phyloP scores from a whole-genome alignment of 1,140 invertebrate species.

The Sarcophaga bullata region DNA sequence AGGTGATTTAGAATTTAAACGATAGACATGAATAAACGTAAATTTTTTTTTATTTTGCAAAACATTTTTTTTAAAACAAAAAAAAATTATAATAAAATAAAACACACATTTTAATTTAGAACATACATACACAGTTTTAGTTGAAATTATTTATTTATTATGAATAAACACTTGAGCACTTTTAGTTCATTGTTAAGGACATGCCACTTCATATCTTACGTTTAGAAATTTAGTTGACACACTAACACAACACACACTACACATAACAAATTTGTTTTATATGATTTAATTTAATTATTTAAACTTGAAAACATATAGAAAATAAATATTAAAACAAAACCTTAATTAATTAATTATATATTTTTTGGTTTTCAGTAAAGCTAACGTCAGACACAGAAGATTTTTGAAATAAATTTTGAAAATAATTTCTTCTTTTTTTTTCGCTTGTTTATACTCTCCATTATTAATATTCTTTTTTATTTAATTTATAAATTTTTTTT shows the following conservation, averaged over 20 bases:
- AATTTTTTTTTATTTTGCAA: not conserved
- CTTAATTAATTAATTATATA: not conserved
- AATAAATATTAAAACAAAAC: no score
- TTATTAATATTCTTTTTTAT: not conserved
- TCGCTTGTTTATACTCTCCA: no score
- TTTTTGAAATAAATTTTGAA: no score
- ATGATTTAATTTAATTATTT: not conserved
- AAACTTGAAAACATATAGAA: no score
- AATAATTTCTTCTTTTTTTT: no score
- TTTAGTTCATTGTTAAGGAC: not conserved
- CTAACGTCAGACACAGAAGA: conserved; percentile 37
- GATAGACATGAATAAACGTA: not conserved
- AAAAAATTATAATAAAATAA: no score
- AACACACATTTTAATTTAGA: no score
- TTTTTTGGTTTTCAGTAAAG: conserved; percentile 5
- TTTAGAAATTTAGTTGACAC: not conserved
- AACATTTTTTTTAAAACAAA: no score
- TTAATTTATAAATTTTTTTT: not conserved
- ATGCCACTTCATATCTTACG: not conserved
- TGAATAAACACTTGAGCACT: no score
- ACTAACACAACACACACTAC: no score
- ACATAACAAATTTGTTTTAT: not conserved
- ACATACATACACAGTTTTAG: not conserved
- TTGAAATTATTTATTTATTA: no score
- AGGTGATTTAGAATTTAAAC: not conserved